phyloP scores from a whole-genome alignment of 2,113 vertebrate genomes.

The Upupa epops region DNA sequence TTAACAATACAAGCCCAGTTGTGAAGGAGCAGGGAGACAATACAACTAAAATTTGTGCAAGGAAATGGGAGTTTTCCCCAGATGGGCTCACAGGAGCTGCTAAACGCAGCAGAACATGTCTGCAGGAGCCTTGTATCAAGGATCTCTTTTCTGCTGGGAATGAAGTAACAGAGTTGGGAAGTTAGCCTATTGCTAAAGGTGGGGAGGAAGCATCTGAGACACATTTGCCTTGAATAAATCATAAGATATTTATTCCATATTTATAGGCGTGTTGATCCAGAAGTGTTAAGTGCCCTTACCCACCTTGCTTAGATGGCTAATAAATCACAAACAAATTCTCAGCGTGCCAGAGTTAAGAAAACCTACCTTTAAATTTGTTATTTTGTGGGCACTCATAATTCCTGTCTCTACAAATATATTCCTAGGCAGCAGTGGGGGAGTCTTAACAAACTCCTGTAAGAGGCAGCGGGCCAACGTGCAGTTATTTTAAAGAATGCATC shows the following conservation, averaged over 20 bases:
- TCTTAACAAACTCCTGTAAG: conserved; percentile 28
- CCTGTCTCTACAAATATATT: not conserved
- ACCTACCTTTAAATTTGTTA: not conserved
- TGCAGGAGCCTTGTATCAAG: not conserved
- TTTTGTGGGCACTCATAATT: conserved; percentile 5
- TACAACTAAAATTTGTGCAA: not conserved
- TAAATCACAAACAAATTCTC: not conserved
- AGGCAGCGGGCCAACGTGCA: not conserved
- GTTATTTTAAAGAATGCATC: conserved; percentile 62
- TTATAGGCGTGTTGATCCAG: not conserved
- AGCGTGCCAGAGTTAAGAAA: not conserved
- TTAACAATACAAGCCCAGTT: not conserved
- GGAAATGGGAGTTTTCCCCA: not conserved
- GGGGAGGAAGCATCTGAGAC: not conserved
- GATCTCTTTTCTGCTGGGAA: not conserved
- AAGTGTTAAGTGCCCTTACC: not conserved
- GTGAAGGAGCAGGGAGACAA: not conserved
- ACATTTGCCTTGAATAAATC: not conserved
- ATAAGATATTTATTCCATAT: not conserved
- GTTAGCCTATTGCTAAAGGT: not conserved
- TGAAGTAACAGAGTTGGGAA: conserved; percentile 1
- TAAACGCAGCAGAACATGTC: not conserved
- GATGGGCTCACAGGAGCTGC: not conserved
- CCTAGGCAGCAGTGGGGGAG: not conserved
- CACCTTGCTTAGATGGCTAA: not conserved